Conservation (phyloP, 2,113 vertebrate genomes). For the Ursus arctos region DNA sequence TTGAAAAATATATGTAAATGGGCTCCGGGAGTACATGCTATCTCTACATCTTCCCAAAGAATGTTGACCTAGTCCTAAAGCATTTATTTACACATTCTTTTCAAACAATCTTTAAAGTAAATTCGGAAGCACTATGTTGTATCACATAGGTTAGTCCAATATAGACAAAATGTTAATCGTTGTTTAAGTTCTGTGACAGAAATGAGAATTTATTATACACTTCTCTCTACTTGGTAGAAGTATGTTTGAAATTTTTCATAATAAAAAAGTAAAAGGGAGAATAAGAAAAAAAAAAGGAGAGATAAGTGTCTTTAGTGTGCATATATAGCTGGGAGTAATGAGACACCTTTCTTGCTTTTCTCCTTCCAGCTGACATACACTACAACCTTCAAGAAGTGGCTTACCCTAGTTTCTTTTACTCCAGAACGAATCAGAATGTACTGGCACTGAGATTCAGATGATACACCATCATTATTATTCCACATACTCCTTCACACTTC, state of each 20-base stretch:
- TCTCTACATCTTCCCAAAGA: conserved; percentile 58
- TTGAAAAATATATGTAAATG: conserved; percentile 74
- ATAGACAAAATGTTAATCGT: conserved; percentile 1
- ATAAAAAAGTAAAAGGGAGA: not conserved
- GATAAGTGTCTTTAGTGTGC: not conserved
- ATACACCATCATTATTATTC: not conserved
- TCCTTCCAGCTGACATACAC: not conserved
- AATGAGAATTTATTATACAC: not conserved
- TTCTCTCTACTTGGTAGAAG: not conserved
- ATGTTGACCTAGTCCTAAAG: conserved; percentile 52
- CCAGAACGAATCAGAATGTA: not conserved
- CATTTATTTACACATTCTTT: conserved; percentile 64
- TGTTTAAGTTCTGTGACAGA: not conserved
- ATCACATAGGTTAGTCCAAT: conserved; percentile 1
- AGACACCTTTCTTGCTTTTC: not conserved
- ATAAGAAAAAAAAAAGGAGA: not conserved
- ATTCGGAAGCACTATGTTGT: not conserved
- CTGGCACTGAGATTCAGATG: not conserved
- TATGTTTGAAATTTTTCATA: conserved; percentile 44
- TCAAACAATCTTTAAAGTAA: conserved; percentile 52
- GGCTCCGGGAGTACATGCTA: conserved; percentile 43
- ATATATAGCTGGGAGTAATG: not conserved
- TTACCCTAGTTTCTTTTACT: not conserved
- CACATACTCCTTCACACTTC: not conserved
- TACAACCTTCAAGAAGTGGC: not conserved